Evolutionary conservation across 2,888 invertebrate genomes (phyloP).

Genomic region (Scaptomyza parva): DNA sequence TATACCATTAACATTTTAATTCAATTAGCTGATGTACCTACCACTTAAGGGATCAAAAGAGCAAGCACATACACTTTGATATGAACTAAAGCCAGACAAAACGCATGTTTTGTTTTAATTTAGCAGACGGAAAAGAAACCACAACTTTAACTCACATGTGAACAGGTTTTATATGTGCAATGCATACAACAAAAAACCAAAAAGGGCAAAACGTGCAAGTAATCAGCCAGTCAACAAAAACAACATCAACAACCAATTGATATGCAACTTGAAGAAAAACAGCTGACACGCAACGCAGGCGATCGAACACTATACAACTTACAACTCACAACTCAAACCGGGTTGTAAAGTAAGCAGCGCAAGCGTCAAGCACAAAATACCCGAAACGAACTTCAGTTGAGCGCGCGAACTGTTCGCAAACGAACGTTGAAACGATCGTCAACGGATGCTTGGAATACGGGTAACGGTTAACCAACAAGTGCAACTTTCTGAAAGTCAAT

Average conservation of each 20-base stretch:
- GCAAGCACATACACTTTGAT: constrained; percentile 39
- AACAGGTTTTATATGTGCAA: constrained; percentile 57
- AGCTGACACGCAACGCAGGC: constrained; percentile 67
- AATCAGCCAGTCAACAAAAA: constrained; percentile 23
- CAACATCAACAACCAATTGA: constrained; percentile 44
- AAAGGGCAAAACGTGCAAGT: constrained; percentile 50
- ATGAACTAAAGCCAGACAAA: constrained; percentile 67
- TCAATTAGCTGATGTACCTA: constrained; percentile 17
- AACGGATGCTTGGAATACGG: constrained; percentile 1
- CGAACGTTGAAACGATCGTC: constrained; percentile 25
- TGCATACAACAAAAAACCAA: constrained; percentile 23
- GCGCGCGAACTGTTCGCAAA: constrained; percentile 47
- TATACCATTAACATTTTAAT: neutral
- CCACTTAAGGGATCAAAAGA: neutral
- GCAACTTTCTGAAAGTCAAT: constrained; percentile 51
- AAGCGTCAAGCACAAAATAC: constrained; percentile 34
- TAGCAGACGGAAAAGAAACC: constrained; percentile 57
- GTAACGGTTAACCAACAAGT: constrained; percentile 27
- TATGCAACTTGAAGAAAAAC: constrained; percentile 57
- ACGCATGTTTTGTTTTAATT: constrained; percentile 78
- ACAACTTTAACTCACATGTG: constrained; percentile 39
- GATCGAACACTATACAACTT: neutral
- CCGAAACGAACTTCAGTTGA: constrained; percentile 56
- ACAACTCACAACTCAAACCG: constrained; percentile 33
- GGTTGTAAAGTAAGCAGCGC: constrained; percentile 30